phyloP scores from a whole-genome alignment of 2,797 vertebrate species.

The Hyperoplus lanceolatus region DNA sequence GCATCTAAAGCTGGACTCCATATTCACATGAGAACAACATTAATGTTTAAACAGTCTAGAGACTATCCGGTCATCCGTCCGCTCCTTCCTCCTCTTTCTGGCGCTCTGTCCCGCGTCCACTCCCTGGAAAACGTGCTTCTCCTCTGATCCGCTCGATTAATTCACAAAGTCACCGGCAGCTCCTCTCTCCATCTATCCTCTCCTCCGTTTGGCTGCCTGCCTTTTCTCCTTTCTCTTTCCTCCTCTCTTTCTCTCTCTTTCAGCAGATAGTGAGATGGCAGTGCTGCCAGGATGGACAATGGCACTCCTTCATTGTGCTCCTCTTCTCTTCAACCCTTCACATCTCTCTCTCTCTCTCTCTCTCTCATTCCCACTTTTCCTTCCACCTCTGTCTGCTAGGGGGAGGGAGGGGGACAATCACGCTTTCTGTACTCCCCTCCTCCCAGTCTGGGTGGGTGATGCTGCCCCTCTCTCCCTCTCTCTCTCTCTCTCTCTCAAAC shows the following conservation, averaged over 20 bases:
- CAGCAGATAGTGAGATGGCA: conserved; percentile 78
- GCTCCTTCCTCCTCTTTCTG: conserved; percentile 66
- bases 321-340: conserved; percentile 77
- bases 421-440: conserved; percentile 79
- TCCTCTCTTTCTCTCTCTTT: conserved; percentile 49
- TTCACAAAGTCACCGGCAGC: conserved; percentile 83
- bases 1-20: conserved; percentile 64
- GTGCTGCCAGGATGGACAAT: conserved; percentile 74
- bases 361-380: conserved; percentile 76
- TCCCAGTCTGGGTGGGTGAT: conserved; percentile 79
- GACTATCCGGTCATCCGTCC: conserved; percentile 73
- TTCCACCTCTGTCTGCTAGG: conserved; percentile 81
- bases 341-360: conserved; percentile 71
- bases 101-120: conserved; percentile 72
- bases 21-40: conserved; percentile 70
- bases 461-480: conserved; percentile 76
- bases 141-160: conserved; percentile 80
- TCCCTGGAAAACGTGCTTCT: conserved; percentile 80
- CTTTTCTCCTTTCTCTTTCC: conserved; percentile 55
- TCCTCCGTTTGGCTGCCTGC: conserved; percentile 69
- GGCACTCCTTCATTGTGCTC: conserved; percentile 84
- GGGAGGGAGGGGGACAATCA: conserved; percentile 78
- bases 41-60: conserved; percentile 75
- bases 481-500: conserved; percentile 47
- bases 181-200: conserved; percentile 76